Conservation (phyloP, 53 echinoderm and acorn worm species). For the Stichopus horrens region DNA sequence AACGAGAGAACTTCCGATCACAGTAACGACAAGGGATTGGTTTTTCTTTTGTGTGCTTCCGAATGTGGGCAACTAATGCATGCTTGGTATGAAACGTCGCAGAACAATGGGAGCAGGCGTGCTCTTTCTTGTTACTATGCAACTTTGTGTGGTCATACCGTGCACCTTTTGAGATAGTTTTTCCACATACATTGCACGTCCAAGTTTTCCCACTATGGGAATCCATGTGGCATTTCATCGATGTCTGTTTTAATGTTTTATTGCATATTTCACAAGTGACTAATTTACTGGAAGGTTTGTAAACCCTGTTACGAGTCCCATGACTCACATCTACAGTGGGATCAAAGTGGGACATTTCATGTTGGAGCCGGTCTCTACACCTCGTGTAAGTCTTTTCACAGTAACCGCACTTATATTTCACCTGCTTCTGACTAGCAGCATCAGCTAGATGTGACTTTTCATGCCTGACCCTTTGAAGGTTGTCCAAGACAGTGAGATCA, state of each 20-base stretch:
- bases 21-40: conserved; percentile 33
- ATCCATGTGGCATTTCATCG: conserved; percentile 20
- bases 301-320: neutral
- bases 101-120: neutral
- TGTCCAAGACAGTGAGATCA: neutral
- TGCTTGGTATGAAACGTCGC: neutral
- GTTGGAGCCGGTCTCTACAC: conserved; percentile 2
- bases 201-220: neutral
- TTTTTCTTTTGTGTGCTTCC: conserved; percentile 18
- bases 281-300: neutral
- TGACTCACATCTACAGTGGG: conserved; percentile 23
- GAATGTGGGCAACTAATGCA: neutral
- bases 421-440: neutral
- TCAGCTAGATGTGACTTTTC: neutral
- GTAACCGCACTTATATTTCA: conserved; percentile 13
- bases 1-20: conserved; percentile 1
- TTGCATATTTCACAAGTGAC: conserved; percentile 5
- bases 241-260: conserved; percentile 2
- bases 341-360: conserved; percentile 26
- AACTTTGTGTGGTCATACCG: conserved; percentile 2
- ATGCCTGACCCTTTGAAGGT: neutral
- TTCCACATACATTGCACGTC: conserved; percentile 30
- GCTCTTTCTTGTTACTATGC: conserved; percentile 7
- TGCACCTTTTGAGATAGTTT: neutral
- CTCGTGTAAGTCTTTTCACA: conserved; percentile 15